Base-by-base conservation (phyloP, 2,797 vertebrate species). In the Vipera ursinii region DNA sequence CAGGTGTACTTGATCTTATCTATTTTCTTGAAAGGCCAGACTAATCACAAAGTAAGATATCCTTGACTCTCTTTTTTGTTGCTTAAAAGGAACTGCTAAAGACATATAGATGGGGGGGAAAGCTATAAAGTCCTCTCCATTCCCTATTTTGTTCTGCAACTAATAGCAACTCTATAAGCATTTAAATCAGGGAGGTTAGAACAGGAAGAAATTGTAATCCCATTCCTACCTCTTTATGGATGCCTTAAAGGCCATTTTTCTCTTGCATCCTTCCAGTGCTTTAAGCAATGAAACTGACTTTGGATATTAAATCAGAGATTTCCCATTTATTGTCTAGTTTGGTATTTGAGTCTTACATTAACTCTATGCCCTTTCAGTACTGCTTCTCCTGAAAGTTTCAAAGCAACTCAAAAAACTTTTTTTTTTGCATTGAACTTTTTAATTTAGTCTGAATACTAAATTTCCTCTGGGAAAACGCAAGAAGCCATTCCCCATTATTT, bases 371-470 rank as follows among this genome's bases (percentile, higher is more conserved):
- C 56, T 44, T 60, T 85, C 48, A 90, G 28, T 44, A 22, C 56
- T 12, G 55, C 24, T 85, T 90, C 56, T 90, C 53, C 65, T 57
- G 53, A 12, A 56, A 90, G 38, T 15, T 57, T 44, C 38, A 60
- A 28, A 82, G 15, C 48, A 85, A 48, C 17, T 51, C 38, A 15
- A 60, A 44, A 63, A 63, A 60, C 2, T 6, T 15, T 26, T 28
- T 56, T 51, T 65, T 12, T 53, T 73, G 89, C 56, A 44, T 10
- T 88, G 38, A 48, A 48, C 44, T 82, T 82, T 82, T 48, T 82
- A 82, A 82, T 82, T 82, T 82, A 82, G 78, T 26, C 78, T 32
- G 89, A 85, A 82, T 90, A 26, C 73, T 44, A 90, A 60, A 90
- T 59, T 51, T 59, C 73, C 26, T 48, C 56, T n/a, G 73, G 38